Evolutionary conservation across 2,113 vertebrate species (phyloP).

Genomic region (Polypterus senegalus): DNA sequence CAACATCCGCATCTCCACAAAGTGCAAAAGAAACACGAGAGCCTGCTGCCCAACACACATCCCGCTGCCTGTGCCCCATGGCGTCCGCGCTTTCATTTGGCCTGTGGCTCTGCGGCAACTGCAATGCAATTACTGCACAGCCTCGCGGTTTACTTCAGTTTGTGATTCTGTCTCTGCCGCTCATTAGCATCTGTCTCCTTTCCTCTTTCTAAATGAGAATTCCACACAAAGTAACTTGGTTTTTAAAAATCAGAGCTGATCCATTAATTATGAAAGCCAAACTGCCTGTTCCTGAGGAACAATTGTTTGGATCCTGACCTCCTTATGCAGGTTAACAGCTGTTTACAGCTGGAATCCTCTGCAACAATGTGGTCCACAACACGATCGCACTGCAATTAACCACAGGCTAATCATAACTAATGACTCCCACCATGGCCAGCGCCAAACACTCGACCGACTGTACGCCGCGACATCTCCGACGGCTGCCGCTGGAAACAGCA

Average conservation of each 20-base stretch:
- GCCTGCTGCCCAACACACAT: too few relatives aligned
- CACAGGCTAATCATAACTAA: constrained; percentile 84
- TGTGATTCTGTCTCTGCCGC: too few relatives aligned
- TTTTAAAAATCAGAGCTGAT: constrained; percentile 21
- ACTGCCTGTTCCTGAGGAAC: constrained; percentile 20
- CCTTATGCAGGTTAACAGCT: constrained; percentile 42
- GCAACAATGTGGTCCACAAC: constrained; percentile 32
- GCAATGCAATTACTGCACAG: too few relatives aligned
- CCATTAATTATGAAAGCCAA: constrained; percentile 28
- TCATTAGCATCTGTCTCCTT: too few relatives aligned
- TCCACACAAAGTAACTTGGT: too few relatives aligned
- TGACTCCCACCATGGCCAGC: constrained; percentile 66
- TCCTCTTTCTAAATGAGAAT: too few relatives aligned
- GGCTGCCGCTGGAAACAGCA: constrained; percentile 38
- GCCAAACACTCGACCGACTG: constrained; percentile 30
- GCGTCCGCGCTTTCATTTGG: too few relatives aligned
- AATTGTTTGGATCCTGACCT: constrained; percentile 36
- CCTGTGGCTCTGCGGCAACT: too few relatives aligned
- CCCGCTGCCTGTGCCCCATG: too few relatives aligned
- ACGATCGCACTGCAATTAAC: constrained; percentile 68
- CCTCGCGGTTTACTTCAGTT: too few relatives aligned
- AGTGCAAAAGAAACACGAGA: too few relatives aligned
- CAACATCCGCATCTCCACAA: too few relatives aligned
- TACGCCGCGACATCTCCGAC: constrained; percentile 20
- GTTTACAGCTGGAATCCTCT: constrained; percentile 32